Conservation (phyloP, 2,888 invertebrate genomes). For the Heliconius ismenius region DNA sequence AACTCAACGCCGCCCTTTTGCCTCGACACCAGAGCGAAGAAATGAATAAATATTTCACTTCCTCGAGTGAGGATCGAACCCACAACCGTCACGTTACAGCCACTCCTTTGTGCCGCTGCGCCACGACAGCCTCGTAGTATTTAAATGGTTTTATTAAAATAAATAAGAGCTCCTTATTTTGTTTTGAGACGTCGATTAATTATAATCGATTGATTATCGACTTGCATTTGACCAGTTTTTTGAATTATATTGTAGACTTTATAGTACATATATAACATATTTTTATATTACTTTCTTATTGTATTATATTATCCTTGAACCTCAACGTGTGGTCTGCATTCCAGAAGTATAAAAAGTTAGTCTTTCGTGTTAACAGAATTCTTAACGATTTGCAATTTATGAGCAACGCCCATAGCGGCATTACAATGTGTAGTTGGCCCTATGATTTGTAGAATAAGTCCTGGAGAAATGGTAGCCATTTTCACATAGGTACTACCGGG, state of each 20-base stretch:
- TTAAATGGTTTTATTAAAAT: too few relatives aligned
- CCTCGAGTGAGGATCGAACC: too few relatives aligned
- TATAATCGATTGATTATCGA: too few relatives aligned
- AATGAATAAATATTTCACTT: too few relatives aligned
- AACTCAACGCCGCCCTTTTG: too few relatives aligned
- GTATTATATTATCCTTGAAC: neutral
- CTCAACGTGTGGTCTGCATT: constrained; percentile 18
- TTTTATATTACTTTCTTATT: neutral
- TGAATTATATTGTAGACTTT: neutral
- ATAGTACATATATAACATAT: neutral
- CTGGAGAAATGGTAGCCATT: constrained; percentile 70
- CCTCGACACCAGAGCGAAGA: too few relatives aligned
- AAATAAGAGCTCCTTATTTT: too few relatives aligned
- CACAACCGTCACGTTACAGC: too few relatives aligned
- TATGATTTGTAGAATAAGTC: constrained; percentile 60
- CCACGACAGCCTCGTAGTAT: too few relatives aligned
- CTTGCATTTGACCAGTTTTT: neutral
- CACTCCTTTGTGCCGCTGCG: too few relatives aligned
- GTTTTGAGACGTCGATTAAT: too few relatives aligned
- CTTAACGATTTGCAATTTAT: constrained; percentile 29
- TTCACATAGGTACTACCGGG: constrained; percentile 63
- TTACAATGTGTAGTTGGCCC: constrained; percentile 38
- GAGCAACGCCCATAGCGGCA: constrained; percentile 28
- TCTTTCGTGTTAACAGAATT: constrained; percentile 31
- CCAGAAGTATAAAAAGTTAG: constrained; percentile 15